Evolutionary conservation across 1,140 invertebrate species (phyloP).

Genomic region (Latrodectus geometricus): DNA sequence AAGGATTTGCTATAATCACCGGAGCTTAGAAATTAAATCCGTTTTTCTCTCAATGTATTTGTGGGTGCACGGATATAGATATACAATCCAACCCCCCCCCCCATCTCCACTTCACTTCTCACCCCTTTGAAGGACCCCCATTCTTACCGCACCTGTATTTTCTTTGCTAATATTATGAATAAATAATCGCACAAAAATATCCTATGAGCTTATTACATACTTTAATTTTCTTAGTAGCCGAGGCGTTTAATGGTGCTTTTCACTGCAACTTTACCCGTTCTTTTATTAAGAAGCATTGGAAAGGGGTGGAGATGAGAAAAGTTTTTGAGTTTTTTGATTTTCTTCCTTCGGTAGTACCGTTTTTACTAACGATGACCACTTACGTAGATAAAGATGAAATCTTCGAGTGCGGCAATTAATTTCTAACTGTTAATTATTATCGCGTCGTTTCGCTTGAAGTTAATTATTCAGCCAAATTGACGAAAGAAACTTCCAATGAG

Average conservation of each 20-base stretch:
- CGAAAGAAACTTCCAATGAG: constrained; percentile 6
- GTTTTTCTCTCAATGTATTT: constrained; percentile 33
- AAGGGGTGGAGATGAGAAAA: not conserved
- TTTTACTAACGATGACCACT: not conserved
- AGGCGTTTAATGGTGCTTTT: constrained; percentile 21
- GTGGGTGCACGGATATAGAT: not conserved
- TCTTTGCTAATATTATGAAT: constrained; percentile 59
- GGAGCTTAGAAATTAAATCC: constrained; percentile 39
- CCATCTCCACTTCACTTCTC: not conserved
- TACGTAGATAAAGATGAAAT: not conserved
- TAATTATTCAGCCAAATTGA: constrained; percentile 53
- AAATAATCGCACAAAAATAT: constrained; percentile 44
- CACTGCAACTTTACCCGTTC: not conserved
- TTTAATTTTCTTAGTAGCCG: constrained; percentile 46
- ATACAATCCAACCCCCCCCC: too few species aligned
- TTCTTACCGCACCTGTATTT: constrained; percentile 15
- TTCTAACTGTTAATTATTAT: constrained; percentile 56
- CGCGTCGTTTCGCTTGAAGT: not conserved
- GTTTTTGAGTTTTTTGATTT: not conserved
- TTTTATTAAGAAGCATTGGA: not conserved
- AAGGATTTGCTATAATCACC: constrained; percentile 56
- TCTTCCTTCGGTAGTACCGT: not conserved
- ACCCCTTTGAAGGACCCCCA: constrained; percentile 4
- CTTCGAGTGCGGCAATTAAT: constrained; percentile 29
- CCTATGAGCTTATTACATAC: not conserved